Conservation (phyloP, 1,140 invertebrate genomes). For the Neoseiulus cucumeris region DNA sequence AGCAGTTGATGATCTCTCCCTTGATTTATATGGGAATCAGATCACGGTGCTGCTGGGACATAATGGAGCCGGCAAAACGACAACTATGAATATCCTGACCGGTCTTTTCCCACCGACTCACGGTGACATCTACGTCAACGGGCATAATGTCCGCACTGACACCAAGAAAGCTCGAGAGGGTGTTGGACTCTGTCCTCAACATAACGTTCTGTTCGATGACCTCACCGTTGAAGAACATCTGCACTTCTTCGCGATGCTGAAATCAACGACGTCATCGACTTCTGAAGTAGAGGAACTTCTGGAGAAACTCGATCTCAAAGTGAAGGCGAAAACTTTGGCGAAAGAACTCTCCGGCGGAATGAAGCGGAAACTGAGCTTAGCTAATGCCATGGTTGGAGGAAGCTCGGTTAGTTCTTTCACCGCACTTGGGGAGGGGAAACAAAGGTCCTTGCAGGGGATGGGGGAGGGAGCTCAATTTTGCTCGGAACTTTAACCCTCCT, state of each 20-base stretch:
- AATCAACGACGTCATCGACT: constrained; percentile 14
- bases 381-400: constrained; percentile 54
- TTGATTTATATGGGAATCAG: constrained; percentile 42
- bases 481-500: neutral
- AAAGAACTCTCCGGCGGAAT: constrained; percentile 60
- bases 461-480: no score
- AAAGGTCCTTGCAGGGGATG: no score
- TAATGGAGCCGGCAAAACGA: constrained; percentile 41
- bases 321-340: constrained; percentile 24
- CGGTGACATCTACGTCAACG: constrained; percentile 45
- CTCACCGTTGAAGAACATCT: constrained; percentile 30
- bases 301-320: constrained; percentile 9
- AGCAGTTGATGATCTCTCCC: constrained; percentile 47
- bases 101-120: constrained; percentile 46
- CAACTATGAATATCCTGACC: constrained; percentile 34
- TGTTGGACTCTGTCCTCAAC: constrained; percentile 43
- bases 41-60: constrained; percentile 37
- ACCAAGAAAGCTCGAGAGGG: constrained; percentile 38
- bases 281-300: constrained; percentile 12
- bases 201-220: constrained; percentile 30
- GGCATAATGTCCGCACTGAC: constrained; percentile 37
- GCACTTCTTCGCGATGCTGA: constrained; percentile 26
- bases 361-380: constrained; percentile 60
- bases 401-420: constrained; percentile 28
- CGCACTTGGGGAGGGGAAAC: no score